Conservation (phyloP, 1,140 invertebrate genomes). For the Lethrus apterus region DNA sequence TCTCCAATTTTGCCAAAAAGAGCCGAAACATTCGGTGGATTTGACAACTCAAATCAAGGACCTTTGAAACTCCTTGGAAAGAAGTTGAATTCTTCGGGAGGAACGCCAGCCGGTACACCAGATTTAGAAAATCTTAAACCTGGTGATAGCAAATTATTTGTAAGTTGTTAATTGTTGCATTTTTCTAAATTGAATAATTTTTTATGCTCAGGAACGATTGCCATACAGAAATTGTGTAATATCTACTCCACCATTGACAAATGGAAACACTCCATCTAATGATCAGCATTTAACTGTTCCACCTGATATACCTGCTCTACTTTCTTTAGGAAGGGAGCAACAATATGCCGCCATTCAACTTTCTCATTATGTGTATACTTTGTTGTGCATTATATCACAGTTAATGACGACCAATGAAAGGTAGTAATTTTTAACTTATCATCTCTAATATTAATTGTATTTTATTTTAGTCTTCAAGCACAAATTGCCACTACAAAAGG, state of each 20-base stretch:
- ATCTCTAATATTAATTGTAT: too few species aligned
- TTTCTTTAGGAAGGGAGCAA: constrained; percentile 51
- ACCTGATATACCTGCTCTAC: constrained; percentile 39
- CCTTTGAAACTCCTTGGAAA: constrained; percentile 36
- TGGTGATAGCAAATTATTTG: constrained; percentile 37
- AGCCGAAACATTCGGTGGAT: constrained; percentile 92
- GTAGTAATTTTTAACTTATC: constrained; percentile 37
- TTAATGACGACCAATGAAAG: constrained; percentile 79
- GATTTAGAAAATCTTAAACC: constrained; percentile 38
- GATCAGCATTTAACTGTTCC: constrained; percentile 18
- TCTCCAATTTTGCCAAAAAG: constrained; percentile 79
- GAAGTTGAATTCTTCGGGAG: constrained; percentile 31
- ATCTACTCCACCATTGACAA: constrained; percentile 29
- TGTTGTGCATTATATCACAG: constrained; percentile 75
- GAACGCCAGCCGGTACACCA: constrained; percentile 33
- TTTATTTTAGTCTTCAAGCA: constrained; percentile 52
- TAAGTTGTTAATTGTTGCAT: constrained; percentile 25
- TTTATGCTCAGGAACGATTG: constrained; percentile 42
- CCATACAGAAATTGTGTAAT: constrained; percentile 45
- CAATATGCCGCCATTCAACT: constrained; percentile 65
- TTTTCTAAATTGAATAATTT: constrained; percentile 11
- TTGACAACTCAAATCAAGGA: constrained; percentile 61
- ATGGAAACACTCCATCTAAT: constrained; percentile 26
- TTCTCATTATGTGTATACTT: constrained; percentile 73
- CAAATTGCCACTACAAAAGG: constrained; percentile 51